These are phyloP conservation scores for Onchidella celtica DNA, from an alignment of 2,888 invertebrate species.

Conservation along the genomic window DNA sequence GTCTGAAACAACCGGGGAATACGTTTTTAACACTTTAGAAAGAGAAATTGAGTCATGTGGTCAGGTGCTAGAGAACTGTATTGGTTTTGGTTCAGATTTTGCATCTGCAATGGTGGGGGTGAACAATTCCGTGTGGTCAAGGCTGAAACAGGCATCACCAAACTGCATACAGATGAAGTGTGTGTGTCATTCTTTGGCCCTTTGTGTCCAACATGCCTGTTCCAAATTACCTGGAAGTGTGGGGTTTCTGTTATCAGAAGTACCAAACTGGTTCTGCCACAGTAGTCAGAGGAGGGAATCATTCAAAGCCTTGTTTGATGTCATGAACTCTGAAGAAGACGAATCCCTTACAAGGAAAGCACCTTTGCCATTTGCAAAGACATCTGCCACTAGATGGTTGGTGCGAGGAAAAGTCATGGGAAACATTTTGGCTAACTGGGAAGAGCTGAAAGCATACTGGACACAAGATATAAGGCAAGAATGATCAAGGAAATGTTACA, in stretches of 20 bases:
- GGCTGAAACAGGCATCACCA: constrained; percentile 18
- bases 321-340: not conserved
- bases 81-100: constrained; percentile 26
- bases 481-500: not conserved
- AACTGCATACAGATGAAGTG: constrained; percentile 29
- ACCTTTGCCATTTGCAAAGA: constrained; percentile 18
- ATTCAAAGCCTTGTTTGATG: constrained; percentile 4
- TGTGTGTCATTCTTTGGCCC: constrained; percentile 31
- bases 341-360: not conserved
- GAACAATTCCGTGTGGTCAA: constrained; percentile 31
- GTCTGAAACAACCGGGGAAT: not conserved
- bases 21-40: not conserved
- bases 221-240: constrained; percentile 20
- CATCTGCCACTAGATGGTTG: constrained; percentile 14
- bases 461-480: constrained; percentile 9
- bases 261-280: constrained; percentile 28
- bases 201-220: constrained; percentile 25
- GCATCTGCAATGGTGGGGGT: constrained; percentile 26
- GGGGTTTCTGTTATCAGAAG: constrained; percentile 12
- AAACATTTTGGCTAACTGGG: constrained; percentile 34
- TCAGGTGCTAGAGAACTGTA: constrained; percentile 12
- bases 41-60: constrained; percentile 9
- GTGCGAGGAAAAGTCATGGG: constrained; percentile 31
- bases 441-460: constrained; percentile 21
- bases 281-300: not conserved